phyloP scores from a whole-genome alignment of 1,140 invertebrate genomes.

The Thalassaphorura encarpata region DNA sequence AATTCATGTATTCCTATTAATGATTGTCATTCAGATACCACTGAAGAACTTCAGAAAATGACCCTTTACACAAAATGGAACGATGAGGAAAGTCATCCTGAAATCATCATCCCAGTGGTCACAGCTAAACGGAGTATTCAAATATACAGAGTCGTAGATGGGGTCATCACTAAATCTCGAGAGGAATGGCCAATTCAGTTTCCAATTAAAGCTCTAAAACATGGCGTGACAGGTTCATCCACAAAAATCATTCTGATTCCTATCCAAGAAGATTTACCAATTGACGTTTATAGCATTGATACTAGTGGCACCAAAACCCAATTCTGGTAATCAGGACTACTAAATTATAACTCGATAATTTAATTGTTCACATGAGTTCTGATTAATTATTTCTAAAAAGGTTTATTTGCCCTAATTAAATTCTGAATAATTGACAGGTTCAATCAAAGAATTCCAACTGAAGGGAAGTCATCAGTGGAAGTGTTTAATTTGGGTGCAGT shows the following conservation, averaged over 20 bases:
- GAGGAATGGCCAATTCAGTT: conserved; percentile 15
- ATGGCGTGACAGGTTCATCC: background rate
- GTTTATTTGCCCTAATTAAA: no score
- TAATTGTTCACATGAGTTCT: background rate
- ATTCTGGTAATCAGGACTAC: conserved; percentile 11
- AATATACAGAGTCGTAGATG: background rate
- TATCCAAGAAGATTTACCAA: background rate
- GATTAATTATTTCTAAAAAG: no score
- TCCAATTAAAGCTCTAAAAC: conserved; percentile 12
- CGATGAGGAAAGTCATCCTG: background rate
- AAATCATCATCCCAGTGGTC: conserved; percentile 10
- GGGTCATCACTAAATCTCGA: background rate
- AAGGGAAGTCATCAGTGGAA: background rate
- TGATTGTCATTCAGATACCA: background rate
- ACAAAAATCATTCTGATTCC: conserved; percentile 16
- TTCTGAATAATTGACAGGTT: conserved; percentile 14
- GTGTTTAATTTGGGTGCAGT: conserved; percentile 4
- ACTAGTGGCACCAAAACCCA: conserved; percentile 1
- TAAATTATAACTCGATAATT: background rate
- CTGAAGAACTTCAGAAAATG: conserved; percentile 1
- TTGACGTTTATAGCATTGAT: conserved; percentile 20
- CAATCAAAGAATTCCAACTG: conserved; percentile 12
- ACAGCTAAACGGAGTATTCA: background rate
- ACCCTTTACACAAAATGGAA: conserved; percentile 14
- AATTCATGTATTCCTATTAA: background rate